Percentiles rank a stretch among this genome's conserved stretches.
Conservation (phyloP, 2,113 vertebrate genomes). For the Xiphophorus maculatus region DNA sequence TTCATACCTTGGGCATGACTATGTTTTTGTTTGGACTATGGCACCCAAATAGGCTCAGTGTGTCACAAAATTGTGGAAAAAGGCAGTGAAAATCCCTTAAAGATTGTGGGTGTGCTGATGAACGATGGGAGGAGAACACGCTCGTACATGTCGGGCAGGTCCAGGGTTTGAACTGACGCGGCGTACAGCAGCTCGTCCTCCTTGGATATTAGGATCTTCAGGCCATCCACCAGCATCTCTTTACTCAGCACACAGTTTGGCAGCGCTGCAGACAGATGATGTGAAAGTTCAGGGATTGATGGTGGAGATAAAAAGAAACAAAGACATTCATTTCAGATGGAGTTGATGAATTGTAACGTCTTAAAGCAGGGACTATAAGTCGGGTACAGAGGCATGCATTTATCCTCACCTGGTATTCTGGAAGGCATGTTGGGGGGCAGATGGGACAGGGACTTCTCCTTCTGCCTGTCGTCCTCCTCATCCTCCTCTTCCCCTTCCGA, state of each 20-base stretch:
- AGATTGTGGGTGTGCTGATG: slow-evolving; percentile 1
- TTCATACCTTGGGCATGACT: background rate
- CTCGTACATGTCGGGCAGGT: slow-evolving; percentile 93
- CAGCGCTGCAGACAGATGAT: slow-evolving; percentile 63
- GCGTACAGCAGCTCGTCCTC: slow-evolving; percentile 95
- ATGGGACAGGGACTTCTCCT: slow-evolving; percentile 49
- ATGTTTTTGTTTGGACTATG: background rate
- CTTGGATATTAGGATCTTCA: slow-evolving; percentile 94
- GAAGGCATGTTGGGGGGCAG: slow-evolving; percentile 77
- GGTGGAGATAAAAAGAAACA: slow-evolving; percentile 30
- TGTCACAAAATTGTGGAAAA: background rate
- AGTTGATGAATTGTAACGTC: slow-evolving; percentile 35
- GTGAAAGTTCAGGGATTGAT: slow-evolving; percentile 23
- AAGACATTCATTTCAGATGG: slow-evolving; percentile 28
- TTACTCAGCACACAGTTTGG: slow-evolving; percentile 89
- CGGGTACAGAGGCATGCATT: slow-evolving; percentile 16
- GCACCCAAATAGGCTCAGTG: background rate
- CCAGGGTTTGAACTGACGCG: slow-evolving; percentile 90
- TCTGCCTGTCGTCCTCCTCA: slow-evolving; percentile 58
- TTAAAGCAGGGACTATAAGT: slow-evolving; percentile 11
- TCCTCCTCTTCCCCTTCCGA: slow-evolving; percentile 86
- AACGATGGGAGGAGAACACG: background rate
- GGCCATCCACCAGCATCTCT: slow-evolving; percentile 90
- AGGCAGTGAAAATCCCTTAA: background rate
- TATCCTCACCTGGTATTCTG: slow-evolving; percentile 71